phyloP scores from a whole-genome alignment of 2,797 vertebrate species.

The Cuniculus paca region DNA sequence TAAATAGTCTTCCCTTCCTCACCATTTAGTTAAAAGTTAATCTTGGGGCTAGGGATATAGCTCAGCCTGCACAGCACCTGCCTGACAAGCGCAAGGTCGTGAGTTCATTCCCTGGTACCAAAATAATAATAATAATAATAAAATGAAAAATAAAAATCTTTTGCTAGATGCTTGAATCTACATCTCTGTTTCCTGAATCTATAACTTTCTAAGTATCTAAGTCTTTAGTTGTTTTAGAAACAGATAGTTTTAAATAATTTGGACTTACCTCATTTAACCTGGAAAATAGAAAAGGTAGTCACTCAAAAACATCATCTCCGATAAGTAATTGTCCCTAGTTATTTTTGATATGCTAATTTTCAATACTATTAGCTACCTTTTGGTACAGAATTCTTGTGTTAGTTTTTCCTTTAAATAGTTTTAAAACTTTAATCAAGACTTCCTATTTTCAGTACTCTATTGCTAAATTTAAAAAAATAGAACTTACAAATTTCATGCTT shows the following conservation, averaged over 20 bases:
- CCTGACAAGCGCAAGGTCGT: no score
- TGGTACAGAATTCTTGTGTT: constrained; percentile 14
- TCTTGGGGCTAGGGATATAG: no score
- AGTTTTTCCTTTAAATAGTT: background rate
- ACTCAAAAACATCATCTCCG: background rate
- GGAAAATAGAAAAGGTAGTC: background rate
- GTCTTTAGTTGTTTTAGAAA: background rate
- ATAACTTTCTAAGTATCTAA: background rate
- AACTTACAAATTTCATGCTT: background rate
- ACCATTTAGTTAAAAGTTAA: background rate
- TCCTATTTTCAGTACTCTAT: background rate
- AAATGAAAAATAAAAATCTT: background rate
- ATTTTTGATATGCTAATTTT: background rate
- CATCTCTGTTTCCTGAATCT: background rate
- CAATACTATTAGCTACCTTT: background rate
- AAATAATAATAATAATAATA: no score
- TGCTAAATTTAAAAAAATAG: background rate
- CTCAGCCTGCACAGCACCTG: no score
- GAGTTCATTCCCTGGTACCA: no score
- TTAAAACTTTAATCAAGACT: background rate
- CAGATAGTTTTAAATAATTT: background rate
- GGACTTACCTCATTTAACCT: background rate
- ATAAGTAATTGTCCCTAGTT: background rate
- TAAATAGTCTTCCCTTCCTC: background rate
- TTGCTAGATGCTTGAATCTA: background rate